Percentiles rank a stretch among this genome's conserved stretches.
Conservation (phyloP, 2,888 invertebrate species). For the Melanophora roralis region DNA sequence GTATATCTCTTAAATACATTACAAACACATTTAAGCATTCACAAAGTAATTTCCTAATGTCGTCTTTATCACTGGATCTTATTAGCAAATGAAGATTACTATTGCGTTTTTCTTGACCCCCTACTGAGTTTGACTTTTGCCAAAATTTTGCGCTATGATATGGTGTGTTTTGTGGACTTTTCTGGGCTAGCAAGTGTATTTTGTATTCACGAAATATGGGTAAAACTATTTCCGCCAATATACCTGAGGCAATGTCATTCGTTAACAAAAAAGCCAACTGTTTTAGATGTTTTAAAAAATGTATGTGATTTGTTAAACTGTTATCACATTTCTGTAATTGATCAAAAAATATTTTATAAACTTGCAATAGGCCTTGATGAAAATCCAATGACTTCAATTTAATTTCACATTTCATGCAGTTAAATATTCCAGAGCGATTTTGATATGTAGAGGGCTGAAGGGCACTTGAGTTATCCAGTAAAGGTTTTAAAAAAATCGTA, state of each 20-base stretch:
- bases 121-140: conserved; percentile 25
- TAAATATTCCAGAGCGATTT: conserved; percentile 37
- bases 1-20: conserved; percentile 74
- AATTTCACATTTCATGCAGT: conserved; percentile 71
- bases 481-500: conserved; percentile 68
- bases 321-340: conserved; percentile 37
- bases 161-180: conserved; percentile 29
- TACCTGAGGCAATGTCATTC: conserved; percentile 71
- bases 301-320: conserved; percentile 61
- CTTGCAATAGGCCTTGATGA: conserved; percentile 68
- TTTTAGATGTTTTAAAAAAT: conserved; percentile 74
- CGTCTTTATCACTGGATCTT: conserved; percentile 1
- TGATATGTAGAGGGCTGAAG: background rate
- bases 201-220: conserved; percentile 74
- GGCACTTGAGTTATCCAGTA: background rate
- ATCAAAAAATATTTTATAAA: conserved; percentile 66
- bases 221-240: conserved; percentile 74
- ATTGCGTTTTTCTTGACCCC: conserved; percentile 36
- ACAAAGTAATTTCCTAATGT: conserved; percentile 64
- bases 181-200: conserved; percentile 30
- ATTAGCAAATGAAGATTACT: conserved; percentile 41
- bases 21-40: conserved; percentile 75
- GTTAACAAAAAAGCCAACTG: conserved; percentile 73
- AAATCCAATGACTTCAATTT: conserved; percentile 72
- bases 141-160: conserved; percentile 45